These are phyloP conservation scores for Hoplostethus atlanticus DNA, from an alignment of 2,797 vertebrate species.

Conservation along the genomic window DNA sequence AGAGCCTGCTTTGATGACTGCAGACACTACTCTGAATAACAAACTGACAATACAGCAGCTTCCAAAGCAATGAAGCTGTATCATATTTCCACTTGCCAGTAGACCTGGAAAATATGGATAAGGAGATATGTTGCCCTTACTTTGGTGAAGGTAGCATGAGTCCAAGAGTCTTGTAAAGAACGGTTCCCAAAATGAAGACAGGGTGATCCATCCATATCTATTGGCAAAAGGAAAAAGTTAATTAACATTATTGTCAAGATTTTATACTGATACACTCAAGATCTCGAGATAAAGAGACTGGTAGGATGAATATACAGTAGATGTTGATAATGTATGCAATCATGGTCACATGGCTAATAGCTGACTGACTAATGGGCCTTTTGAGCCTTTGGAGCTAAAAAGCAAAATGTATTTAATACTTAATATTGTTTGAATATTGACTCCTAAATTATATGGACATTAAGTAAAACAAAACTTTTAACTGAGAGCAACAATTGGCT, in stretches of 20 bases:
- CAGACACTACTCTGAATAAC: constrained; percentile 41
- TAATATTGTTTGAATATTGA: constrained; percentile 11
- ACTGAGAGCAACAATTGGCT: constrained; percentile 34
- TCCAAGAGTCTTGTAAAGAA: constrained; percentile 98
- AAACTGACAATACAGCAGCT: constrained; percentile 47
- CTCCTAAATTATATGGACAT: not conserved
- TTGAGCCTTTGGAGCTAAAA: no score
- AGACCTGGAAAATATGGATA: constrained; percentile 40
- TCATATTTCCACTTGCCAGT: constrained; percentile 49
- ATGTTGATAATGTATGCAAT: no score
- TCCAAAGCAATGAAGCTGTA: constrained; percentile 48
- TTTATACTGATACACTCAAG: not conserved
- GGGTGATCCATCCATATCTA: constrained; percentile 94
- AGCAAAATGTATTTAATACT: not conserved
- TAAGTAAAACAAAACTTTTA: constrained; percentile 25
- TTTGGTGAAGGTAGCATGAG: constrained; percentile 97
- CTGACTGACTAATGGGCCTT: no score
- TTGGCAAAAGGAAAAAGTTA: constrained; percentile 49
- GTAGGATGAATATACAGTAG: not conserved
- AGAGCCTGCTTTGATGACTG: constrained; percentile 35
- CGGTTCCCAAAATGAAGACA: constrained; percentile 97
- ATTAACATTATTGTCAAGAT: not conserved
- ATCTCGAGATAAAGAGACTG: not conserved
- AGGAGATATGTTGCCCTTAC: constrained; percentile 81
- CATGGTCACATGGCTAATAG: not conserved